Percentiles rank a stretch among this genome's conserved stretches.
phyloP scores from a whole-genome alignment of 1,140 invertebrate species.

The Archivesica marissinica region DNA sequence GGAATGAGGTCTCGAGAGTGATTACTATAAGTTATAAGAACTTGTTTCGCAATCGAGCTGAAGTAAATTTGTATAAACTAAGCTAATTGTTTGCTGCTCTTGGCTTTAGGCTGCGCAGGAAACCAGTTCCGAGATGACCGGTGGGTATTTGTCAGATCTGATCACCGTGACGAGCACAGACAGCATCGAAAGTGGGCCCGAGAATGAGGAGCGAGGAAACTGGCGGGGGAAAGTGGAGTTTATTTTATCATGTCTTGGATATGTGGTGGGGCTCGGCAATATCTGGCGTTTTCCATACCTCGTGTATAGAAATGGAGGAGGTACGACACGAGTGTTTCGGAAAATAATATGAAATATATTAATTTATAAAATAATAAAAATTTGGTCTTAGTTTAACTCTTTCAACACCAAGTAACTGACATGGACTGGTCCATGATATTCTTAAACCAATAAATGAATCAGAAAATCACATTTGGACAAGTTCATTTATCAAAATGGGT shows the following conservation, averaged over 20 bases:
- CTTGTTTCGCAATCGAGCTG: no score
- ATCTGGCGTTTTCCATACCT: conserved; percentile 98
- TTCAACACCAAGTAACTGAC: not conserved
- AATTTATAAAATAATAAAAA: not conserved
- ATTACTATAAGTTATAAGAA: no score
- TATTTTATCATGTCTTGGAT: conserved; percentile 84
- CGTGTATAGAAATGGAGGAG: conserved; percentile 97
- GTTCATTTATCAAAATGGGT: no score
- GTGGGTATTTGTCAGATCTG: conserved; percentile 75
- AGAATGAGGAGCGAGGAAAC: conserved; percentile 76
- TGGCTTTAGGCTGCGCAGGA: conserved; percentile 46
- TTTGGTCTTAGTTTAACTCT: not conserved
- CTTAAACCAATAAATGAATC: no score
- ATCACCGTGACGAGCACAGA: conserved; percentile 76
- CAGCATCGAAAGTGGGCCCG: conserved; percentile 73
- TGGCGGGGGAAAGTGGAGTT: conserved; percentile 83
- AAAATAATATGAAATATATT: not conserved
- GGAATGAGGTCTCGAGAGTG: no score
- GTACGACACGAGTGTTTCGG: conserved; percentile 82
- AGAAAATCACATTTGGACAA: no score
- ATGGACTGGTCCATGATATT: no score
- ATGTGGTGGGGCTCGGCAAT: conserved; percentile 90
- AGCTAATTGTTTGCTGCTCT: not conserved
- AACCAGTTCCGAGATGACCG: conserved; percentile 64
- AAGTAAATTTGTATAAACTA: no score